These are phyloP conservation scores for Montipora foliosa DNA, from an alignment of 64 coral and sea anemone genomes.

Conservation along the genomic window DNA sequence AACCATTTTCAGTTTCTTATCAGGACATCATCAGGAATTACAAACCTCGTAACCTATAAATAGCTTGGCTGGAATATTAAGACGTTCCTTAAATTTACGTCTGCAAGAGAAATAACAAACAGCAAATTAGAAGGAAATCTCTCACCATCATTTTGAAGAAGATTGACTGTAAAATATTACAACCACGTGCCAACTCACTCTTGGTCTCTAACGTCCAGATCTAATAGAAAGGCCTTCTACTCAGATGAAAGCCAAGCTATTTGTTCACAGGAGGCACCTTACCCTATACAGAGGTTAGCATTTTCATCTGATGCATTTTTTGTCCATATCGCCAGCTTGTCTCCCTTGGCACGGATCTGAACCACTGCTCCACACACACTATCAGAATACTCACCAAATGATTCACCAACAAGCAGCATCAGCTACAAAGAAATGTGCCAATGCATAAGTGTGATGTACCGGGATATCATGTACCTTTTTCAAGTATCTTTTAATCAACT, in stretches of 20 bases:
- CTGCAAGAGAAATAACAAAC: conserved; percentile 58
- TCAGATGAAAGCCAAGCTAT: no score
- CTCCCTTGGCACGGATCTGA: conserved; percentile 95
- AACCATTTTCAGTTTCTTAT: no score
- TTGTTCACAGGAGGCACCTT: not conserved
- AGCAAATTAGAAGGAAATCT: not conserved
- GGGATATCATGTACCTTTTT: not conserved
- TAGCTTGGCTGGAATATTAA: conserved; percentile 76
- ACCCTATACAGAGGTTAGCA: conserved; percentile 89
- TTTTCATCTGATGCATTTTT: conserved; percentile 87
- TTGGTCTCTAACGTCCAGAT: no score
- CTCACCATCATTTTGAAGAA: not conserved
- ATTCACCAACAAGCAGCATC: conserved; percentile 91
- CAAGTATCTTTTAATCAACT: no score
- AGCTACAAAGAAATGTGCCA: conserved; percentile 67
- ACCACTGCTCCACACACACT: conserved; percentile 96
- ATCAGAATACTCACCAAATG: conserved; percentile 92
- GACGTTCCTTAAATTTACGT: conserved; percentile 91
- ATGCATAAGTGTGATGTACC: not conserved
- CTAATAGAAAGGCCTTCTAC: no score
- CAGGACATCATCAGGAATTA: not conserved
- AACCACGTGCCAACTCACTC: no score
- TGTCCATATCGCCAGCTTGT: conserved; percentile 99
- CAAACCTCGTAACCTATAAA: conserved; percentile 95
- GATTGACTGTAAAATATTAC: not conserved